A percentile compares a stretch with the other conserved stretches of the same genome.
Conservation (phyloP, 2,888 invertebrate genomes). For the Holacanthella duospinosa region DNA sequence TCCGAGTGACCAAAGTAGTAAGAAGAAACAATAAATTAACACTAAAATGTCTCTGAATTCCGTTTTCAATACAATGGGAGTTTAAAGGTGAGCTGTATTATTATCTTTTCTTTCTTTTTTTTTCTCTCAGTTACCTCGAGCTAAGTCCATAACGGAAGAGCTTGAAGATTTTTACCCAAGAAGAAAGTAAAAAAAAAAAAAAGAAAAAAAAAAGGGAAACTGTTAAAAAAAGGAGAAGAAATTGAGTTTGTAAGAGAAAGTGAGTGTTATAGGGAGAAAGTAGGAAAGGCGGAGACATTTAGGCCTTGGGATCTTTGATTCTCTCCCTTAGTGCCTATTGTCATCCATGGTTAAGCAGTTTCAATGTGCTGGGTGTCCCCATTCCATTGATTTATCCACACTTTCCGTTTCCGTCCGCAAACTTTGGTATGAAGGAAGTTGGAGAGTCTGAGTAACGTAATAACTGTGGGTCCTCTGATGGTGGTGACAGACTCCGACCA, state of each 20-base stretch:
- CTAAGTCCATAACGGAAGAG: too few relatives aligned
- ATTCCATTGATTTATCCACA: slow-evolving; percentile 33
- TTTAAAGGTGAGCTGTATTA: not conserved
- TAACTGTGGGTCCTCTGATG: too few relatives aligned
- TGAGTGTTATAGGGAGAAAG: not conserved
- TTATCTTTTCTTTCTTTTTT: too few relatives aligned
- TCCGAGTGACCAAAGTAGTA: not conserved
- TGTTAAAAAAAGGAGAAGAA: too few relatives aligned
- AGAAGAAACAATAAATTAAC: not conserved
- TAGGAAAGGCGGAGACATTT: not conserved
- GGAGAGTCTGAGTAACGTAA: too few relatives aligned
- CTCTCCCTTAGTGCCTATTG: slow-evolving; percentile 1
- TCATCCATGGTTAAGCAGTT: slow-evolving; percentile 13
- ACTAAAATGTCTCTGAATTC: not conserved
- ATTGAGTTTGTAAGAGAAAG: not conserved
- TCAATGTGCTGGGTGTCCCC: slow-evolving; percentile 23
- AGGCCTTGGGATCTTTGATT: not conserved
- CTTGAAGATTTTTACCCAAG: not conserved
- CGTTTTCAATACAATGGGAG: not conserved
- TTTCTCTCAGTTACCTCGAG: too few relatives aligned
- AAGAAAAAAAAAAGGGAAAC: not conserved
- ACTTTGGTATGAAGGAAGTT: not conserved
- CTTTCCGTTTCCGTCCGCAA: slow-evolving; percentile 29
- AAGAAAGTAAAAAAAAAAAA: not conserved
- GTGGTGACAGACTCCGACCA: too few relatives aligned